phyloP scores from a whole-genome alignment of 2,888 invertebrate species.

The Myopa tessellatipennis region DNA sequence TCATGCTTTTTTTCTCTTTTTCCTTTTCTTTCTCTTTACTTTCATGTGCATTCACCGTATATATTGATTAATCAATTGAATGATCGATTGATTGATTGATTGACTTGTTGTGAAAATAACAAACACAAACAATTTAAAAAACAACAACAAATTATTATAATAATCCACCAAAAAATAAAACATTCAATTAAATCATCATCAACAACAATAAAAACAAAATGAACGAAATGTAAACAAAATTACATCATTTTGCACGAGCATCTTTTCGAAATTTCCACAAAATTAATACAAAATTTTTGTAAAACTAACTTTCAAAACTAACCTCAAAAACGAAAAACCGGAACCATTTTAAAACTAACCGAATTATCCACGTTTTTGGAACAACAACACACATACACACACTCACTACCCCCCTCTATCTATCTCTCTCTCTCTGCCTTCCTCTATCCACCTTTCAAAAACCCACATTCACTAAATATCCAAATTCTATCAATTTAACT shows the following conservation, averaged over 20 bases:
- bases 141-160: constrained; percentile 1
- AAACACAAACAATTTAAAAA: not conserved
- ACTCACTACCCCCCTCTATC: constrained; percentile 19
- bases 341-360: constrained; percentile 12
- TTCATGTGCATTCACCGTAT: constrained; percentile 59
- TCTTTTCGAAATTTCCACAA: constrained; percentile 43
- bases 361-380: constrained; percentile 24
- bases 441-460: not conserved
- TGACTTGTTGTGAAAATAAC: not conserved
- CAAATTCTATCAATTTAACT: not conserved
- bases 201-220: constrained; percentile 46
- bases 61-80: constrained; percentile 51
- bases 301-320: constrained; percentile 34
- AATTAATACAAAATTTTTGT: constrained; percentile 12
- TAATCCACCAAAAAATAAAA: constrained; percentile 47
- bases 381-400: constrained; percentile 30
- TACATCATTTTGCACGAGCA: constrained; percentile 60
- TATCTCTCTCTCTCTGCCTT: constrained; percentile 20
- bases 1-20: constrained; percentile 63
- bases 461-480: not conserved
- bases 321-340: constrained; percentile 25
- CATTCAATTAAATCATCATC: constrained; percentile 49
- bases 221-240: constrained; percentile 60
- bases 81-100: constrained; percentile 46
- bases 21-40: constrained; percentile 62